Evolutionary conservation across 2,888 invertebrate genomes (phyloP), one percentile per base, ranked within the genome.

Genomic region (Augiades crinisus): DNA sequence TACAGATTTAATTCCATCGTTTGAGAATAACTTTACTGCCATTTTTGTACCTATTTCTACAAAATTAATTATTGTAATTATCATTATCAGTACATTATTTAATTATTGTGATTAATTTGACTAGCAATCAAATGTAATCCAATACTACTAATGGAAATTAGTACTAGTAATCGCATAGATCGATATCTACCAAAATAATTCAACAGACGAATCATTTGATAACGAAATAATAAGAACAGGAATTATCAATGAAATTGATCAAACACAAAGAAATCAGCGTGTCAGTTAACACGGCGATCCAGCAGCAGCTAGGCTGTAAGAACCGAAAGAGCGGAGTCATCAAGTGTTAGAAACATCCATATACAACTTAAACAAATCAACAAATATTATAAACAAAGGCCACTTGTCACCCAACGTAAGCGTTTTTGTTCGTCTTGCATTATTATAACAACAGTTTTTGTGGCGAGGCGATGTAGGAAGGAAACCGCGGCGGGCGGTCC

Each of bases 361-460:
- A 79, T 78, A 79, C 79, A 79, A 77, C 68, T 74, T 73, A 61
- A 81, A 83, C 82, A 84, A 80, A 86, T 86, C 85, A 86, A 84
- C 83, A 76, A 79, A 85, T 83, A 83, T 78, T 76, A 80, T 81
- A 83, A 85, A 87, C 84, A 86, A 87, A 86, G 77, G 64, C 72
- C 81, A 86, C 87, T 87, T 89, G 88, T 89, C 88, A 87, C 88
- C 81, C 84, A 64, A 76, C 78, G 82, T 80, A 79, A 82, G 83
- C 73, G 75, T 81, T 87, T 88, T 87, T 84, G 78, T 85, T 78
- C 72, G 67, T 75, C 75, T 72, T 80, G 80, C 78, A 83, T 88
- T 86, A 87, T 86, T 87, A 79, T 81, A 80, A 81, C 77, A 78
- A 78, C 76, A 69, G 78, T 85, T 86, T 87, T 87, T 88, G 82